A percentile compares a stretch with the other conserved stretches of the same genome.
phyloP scores from a whole-genome alignment of 2,113 vertebrate genomes.

The Seriola quinqueradiata region DNA sequence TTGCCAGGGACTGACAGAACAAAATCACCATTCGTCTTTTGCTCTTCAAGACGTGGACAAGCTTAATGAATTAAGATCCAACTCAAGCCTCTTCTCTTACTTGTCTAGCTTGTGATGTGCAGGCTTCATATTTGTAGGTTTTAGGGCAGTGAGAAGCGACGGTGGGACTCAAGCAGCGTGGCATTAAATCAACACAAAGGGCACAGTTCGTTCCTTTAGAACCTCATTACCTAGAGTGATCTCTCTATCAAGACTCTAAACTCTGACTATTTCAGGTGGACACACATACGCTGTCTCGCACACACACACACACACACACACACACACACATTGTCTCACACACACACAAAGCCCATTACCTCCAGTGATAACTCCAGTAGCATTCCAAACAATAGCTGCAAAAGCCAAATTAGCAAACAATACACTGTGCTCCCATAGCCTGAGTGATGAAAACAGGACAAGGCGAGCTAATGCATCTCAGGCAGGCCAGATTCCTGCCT shows the following conservation, averaged over 20 bases:
- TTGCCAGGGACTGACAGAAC: conserved; percentile 68
- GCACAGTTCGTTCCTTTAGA: conserved; percentile 42
- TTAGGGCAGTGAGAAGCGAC: conserved; percentile 30
- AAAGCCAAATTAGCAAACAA: conserved; percentile 78
- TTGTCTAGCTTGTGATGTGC: conserved; percentile 20
- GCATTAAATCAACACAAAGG: conserved; percentile 59
- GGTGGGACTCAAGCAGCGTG: background rate
- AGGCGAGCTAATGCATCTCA: conserved; percentile 66
- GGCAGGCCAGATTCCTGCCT: conserved; percentile 70
- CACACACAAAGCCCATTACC: conserved; percentile 46
- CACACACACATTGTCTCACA: background rate
- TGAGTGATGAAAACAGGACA: conserved; percentile 71
- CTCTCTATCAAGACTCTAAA: conserved; percentile 53
- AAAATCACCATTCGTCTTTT: conserved; percentile 68
- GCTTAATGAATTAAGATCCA: conserved; percentile 72
- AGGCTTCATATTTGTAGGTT: conserved; percentile 41
- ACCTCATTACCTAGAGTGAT: conserved; percentile 62
- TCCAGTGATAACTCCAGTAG: conserved; percentile 23
- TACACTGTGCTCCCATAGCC: conserved; percentile 34
- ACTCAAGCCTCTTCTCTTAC: conserved; percentile 11
- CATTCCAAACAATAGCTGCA: conserved; percentile 60
- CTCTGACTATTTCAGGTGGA: conserved; percentile 22
- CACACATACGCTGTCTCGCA: conserved; percentile 17
- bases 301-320: conserved; percentile 9
- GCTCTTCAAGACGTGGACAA: conserved; percentile 56